A percentile compares a stretch with the other conserved stretches of the same genome.
Conservation (phyloP, 2,113 vertebrate genomes). For the Pimephales promelas region DNA sequence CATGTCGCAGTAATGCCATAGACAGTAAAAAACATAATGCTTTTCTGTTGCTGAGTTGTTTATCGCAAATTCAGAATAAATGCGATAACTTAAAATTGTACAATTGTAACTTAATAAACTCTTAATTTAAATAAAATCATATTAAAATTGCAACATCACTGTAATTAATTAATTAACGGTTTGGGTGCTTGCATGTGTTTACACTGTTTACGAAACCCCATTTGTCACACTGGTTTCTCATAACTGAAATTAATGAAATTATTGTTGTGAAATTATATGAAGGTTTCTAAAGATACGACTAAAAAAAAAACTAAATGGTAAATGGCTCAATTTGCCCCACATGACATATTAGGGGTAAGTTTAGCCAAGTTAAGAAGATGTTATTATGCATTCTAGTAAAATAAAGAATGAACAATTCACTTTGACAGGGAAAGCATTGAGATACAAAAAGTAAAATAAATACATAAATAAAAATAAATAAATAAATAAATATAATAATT, state of each 20-base stretch:
- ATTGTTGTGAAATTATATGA: background rate
- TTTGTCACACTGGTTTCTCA: background rate
- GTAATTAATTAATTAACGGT: background rate
- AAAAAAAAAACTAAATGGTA: background rate
- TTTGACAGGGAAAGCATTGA: background rate
- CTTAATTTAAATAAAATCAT: background rate
- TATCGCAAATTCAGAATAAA: background rate
- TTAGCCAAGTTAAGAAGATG: no score
- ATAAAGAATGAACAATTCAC: background rate
- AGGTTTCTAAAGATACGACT: background rate
- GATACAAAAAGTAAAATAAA: background rate
- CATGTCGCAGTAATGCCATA: background rate
- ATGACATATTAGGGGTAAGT: no score
- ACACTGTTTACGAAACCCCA: background rate
- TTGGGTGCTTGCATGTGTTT: background rate
- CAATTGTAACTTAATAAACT: no score
- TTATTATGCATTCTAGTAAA: background rate
- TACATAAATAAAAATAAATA: no score
- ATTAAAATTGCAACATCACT: background rate
- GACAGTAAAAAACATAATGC: no score
- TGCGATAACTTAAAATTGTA: background rate
- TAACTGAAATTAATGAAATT: background rate
- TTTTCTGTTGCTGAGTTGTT: background rate
- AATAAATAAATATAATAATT: background rate
- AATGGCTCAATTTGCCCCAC: no score